Base-by-base conservation (phyloP, 2,113 vertebrate genomes). In the Indicator maculatus region DNA sequence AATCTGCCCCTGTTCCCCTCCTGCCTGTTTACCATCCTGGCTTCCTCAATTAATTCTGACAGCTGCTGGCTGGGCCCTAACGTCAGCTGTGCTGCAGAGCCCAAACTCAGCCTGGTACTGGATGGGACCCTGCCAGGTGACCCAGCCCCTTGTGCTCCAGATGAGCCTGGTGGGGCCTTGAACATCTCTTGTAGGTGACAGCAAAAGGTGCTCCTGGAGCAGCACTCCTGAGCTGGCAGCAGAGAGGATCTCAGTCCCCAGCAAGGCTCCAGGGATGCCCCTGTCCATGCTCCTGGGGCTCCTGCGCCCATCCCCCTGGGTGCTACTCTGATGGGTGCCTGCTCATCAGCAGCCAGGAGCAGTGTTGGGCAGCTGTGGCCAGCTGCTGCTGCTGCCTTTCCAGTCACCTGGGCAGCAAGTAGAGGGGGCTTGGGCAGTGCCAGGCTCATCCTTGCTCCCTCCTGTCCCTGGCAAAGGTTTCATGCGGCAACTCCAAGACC, bases 1-100 rank as follows among this genome's bases (percentile, higher is more conserved):
- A 96, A 97, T 96, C 96, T 93, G 74, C 67, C 64, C 52, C 41
- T 0, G 19, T 95, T 91, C 74, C 93, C 93, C 83, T 95, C 71
- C 87, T 75, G 0, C 0, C 26, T 94, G 83, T 96, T 97, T 95
- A 2, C 90, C 2, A 2, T 85, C 50, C 90, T 23, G 12, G 86
- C 91, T 97, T 97, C 96, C 96, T 97, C 97, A 95, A 93, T 97
- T 33, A 83, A 80, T 77, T 61, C 89, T 75, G 95, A 94, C 97
- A 97, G 97, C 94, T 97, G 97, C 93, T 83, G 94, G 87, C 83
- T 96, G 96, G 77, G 87, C 85, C 33, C 13, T 93, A 93, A 94
- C 31, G 55, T 87, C 96, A 95, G 20, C 41, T 8, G 33, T 3
- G 53, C 52, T 24, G 2, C 38, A 2, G 50, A 96, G 75, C 80